Base-by-base conservation (phyloP, 1,140 invertebrate genomes). In the Conus ventricosus region DNA sequence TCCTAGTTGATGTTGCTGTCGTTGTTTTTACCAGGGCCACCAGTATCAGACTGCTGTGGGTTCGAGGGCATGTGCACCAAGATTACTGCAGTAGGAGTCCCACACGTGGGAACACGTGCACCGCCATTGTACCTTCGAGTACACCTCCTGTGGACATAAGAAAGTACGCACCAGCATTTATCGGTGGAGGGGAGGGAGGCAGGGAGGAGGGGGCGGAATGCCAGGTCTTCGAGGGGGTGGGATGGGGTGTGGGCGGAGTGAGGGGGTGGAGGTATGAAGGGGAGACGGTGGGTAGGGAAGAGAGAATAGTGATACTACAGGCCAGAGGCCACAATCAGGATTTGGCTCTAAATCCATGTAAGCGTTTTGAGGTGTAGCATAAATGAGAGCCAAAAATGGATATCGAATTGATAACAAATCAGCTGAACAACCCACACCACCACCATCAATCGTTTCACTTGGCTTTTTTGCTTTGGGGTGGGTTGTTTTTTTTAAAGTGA, bases 81-180 rank as follows among this genome's bases (percentile, higher is more conserved):
- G n/a, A 84, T 84, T 84, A 84, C 82, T 84, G 82, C 82, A 84
- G 82, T 54, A 63, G 11, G 20, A 84, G 23, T 8, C 82, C 82
- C 4, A 17, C 57, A 6, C 17, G 11, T 10, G 57, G 54, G 53
- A 25, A 63, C 82, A 84, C 82, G 25, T 84, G 82, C n/a, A 63
- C 82, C 23, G n/a, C 82, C 20, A 84, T 84, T n/a, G 27, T 84
- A 25, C 23, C 27, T 39, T 60, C 11, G 81, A 83, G 55, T 83
- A 83, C 55, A 60, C 82, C 57, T 84, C 82, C 8, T 84, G 82
- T 23, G 82, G 82, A 8, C 6, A 84, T 25, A 60, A 39, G n/a
- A 84, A 67, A 53, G 81, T 83, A 55, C 11, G 81, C 4, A 23
- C 27, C 75, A 20, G 60, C 10, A 0, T 20, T 63, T 11, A 23